phyloP scores from a whole-genome alignment of 2,797 vertebrate species.

The Sebastes glaucus region DNA sequence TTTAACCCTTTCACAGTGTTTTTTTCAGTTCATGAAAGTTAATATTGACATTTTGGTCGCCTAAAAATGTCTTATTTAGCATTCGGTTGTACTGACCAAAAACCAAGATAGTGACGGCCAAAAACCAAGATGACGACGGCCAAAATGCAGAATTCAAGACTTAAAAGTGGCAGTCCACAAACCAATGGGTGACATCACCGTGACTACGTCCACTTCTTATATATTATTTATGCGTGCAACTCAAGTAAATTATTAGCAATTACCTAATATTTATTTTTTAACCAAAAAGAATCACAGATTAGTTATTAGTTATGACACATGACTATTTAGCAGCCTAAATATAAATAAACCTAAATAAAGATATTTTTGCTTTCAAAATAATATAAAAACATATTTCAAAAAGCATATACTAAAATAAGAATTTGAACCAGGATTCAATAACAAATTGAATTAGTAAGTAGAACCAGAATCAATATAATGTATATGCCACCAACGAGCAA shows the following conservation, averaged over 20 bases:
- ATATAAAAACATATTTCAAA: background rate
- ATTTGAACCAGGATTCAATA: background rate
- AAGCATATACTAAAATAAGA: background rate
- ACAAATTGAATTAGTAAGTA: background rate
- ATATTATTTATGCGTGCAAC: too few species aligned
- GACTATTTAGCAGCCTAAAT: background rate
- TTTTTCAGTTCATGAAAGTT: too few species aligned
- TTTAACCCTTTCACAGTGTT: too few species aligned
- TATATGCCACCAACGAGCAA: slow-evolving; percentile 4
- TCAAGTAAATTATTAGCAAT: background rate
- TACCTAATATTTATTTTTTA: background rate
- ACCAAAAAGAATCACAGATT: background rate
- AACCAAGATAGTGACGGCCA: too few species aligned
- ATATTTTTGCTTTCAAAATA: background rate
- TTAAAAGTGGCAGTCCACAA: too few species aligned
- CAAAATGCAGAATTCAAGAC: too few species aligned
- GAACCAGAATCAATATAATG: background rate
- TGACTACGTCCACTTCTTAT: too few species aligned
- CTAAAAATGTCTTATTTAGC: too few species aligned
- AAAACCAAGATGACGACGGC: too few species aligned
- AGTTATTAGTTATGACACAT: background rate
- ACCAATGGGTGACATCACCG: too few species aligned
- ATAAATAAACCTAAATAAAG: background rate
- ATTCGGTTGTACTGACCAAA: too few species aligned
- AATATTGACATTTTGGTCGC: too few species aligned